Base-by-base conservation (phyloP, 2,888 invertebrate species). In the Cactoblastis cactorum region DNA sequence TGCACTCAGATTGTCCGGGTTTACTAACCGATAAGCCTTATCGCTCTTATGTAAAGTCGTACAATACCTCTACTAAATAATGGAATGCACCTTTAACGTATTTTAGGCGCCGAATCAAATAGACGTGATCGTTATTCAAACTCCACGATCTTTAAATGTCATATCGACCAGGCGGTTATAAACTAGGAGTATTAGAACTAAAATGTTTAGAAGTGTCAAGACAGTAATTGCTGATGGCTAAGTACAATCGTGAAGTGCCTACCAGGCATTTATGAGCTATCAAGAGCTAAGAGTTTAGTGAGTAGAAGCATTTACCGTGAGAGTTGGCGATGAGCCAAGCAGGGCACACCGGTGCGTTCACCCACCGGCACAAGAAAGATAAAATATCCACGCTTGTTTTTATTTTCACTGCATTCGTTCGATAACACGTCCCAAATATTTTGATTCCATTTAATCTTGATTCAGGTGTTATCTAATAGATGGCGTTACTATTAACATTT, bases 251-350 rank as follows among this genome's bases (percentile, higher is more conserved):
- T 73, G 71, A 69, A 63, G 63, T 67, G 72, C 71, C 77, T 82
- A 86, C 85, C 68, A 84, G 85, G 84, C 80, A 78, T 71, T 72
- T 76, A 88, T 83, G 76, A 80, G 75, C 73, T 69, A 77, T 78
- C 75, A 80, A 76, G 74, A 83, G 75, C 69, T 69, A 73, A 73
- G 77, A 72, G 77, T 74, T 67, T 66, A 73, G 77, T 81, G 87
- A 87, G 86, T 84, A 86, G 86, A 75, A 76, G 76, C 81, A 80
- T 81, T 77, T 74, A 79, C 79, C 83, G 86, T 85, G 85, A 80
- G 85, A 83, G 77, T 74, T 89, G 89, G 89, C 86, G 63, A 50
- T 61, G 73, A 54, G 84, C 88, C 88, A 88, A 87, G 69, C 86
- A 74, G 86, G 88, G 74, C 88, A 86, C 68, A 65, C 59, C 71